Percentiles rank a stretch among this genome's conserved stretches.
Conservation (phyloP, 2,113 vertebrate genomes). For the Cryptotis parvus region DNA sequence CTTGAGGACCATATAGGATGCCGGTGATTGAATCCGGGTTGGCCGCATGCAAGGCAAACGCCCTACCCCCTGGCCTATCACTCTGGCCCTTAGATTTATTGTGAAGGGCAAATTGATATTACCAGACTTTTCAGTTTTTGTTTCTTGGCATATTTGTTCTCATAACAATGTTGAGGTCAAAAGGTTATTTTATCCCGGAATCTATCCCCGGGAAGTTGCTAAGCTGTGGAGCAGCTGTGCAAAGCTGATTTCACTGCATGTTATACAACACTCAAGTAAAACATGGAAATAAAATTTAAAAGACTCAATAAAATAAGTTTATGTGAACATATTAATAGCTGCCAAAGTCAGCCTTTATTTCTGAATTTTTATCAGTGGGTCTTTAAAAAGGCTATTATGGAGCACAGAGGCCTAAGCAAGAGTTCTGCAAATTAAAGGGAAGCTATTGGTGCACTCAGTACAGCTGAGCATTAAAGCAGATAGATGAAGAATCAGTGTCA, state of each 20-base stretch:
- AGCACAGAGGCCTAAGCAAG: slow-evolving; percentile 26
- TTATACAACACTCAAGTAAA: slow-evolving; percentile 61
- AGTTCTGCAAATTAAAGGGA: slow-evolving; percentile 50
- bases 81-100: too few species aligned
- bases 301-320: slow-evolving; percentile 49
- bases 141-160: slow-evolving; percentile 50
- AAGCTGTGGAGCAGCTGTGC: slow-evolving; percentile 57
- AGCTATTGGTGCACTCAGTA: background rate
- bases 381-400: slow-evolving; percentile 30
- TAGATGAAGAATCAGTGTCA: slow-evolving; percentile 11
- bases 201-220: slow-evolving; percentile 75
- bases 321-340: slow-evolving; percentile 57
- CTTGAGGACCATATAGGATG: too few species aligned
- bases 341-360: slow-evolving; percentile 18
- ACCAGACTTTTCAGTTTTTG: background rate
- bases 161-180: slow-evolving; percentile 63
- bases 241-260: slow-evolving; percentile 52
- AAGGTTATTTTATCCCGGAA: slow-evolving; percentile 60
- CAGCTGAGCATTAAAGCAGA: slow-evolving; percentile 13
- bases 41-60: too few species aligned
- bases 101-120: slow-evolving; percentile 29
- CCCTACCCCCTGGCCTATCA: too few species aligned
- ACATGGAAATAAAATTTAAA: slow-evolving; percentile 43
- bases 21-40: too few species aligned
- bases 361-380: slow-evolving; percentile 24